Base-by-base conservation (phyloP, 2,888 invertebrate genomes). In the Frankliniella intonsa region DNA sequence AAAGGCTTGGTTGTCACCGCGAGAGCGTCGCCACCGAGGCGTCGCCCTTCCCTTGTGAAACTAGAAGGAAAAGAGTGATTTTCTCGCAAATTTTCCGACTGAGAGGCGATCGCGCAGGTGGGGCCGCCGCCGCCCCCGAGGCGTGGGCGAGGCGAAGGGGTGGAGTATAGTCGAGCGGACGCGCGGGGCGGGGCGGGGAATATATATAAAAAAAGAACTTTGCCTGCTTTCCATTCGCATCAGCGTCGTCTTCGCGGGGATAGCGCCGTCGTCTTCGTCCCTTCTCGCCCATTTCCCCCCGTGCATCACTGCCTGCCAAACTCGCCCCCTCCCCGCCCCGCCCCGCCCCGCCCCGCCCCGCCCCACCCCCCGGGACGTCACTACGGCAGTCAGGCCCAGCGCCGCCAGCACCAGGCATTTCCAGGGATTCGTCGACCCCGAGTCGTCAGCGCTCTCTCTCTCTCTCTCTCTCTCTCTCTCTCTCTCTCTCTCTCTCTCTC, bases 251-350 rank as follows among this genome's bases (percentile, higher is more conserved):
- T 38, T 38, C 10, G 55, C 14, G 17, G 55, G 7, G 55, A 17
- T 14, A 7, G 14, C 14, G 55, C 55, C 55, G 55, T 55, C 55
- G 55, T 14, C 55, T 19, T 0, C 55, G 69, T 69, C 69, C 69
- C 69, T 62, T 62, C 62, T 62, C 62, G 62, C 62, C 62, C 62
- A 62, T 62, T 62, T 62, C 69, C 69, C 3, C 69, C 11, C 69
- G 62, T 62, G 62, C n/a, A 62, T 62, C 62, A 62, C 62, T 62
- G 62, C 14, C 14, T 7, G 62, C 62, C 38, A 38, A 38, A 38
- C 38, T 38, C 38, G 38, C 2, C 38, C 38, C 38, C 38, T 2
- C 38, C 38, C 3, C 38, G 38, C 38, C 38, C 38, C 38, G 38
- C 38, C 3, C 38, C 38, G 38, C 38, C 38, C n/a, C n/a, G n/a